phyloP scores from a whole-genome alignment of 1,140 invertebrate species.

The Bombus sibiricus region DNA sequence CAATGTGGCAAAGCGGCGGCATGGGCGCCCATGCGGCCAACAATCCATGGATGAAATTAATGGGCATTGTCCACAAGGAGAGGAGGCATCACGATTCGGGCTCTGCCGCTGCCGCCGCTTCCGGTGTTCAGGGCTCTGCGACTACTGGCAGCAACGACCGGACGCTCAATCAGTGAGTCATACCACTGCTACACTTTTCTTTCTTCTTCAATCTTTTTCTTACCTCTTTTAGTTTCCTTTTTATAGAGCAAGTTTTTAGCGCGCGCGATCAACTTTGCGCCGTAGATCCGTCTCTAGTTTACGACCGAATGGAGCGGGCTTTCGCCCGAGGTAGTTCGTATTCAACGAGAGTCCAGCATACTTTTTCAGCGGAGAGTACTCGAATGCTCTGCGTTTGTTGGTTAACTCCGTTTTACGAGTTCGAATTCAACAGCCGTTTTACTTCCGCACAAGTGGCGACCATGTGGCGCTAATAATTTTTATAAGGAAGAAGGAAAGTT shows the following conservation, averaged over 20 bases:
- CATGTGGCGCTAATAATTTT: too few species aligned
- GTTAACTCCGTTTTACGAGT: not conserved
- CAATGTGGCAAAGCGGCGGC: conserved; percentile 91
- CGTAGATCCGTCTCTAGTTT: not conserved
- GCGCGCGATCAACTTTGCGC: not conserved
- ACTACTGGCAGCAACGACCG: conserved; percentile 84
- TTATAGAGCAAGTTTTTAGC: not conserved
- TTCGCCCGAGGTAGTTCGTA: not conserved
- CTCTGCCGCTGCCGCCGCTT: conserved; percentile 81
- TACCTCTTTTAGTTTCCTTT: not conserved
- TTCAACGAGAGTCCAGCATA: too few species aligned
- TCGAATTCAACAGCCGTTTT: too few species aligned
- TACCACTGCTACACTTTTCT: not conserved
- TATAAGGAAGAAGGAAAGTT: too few species aligned
- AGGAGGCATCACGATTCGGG: conserved; percentile 85
- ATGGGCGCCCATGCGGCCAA: conserved; percentile 89
- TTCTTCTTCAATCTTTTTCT: not conserved
- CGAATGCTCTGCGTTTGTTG: not conserved
- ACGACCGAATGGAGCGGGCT: not conserved
- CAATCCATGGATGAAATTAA: conserved; percentile 92
- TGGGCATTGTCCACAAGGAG: conserved; percentile 91
- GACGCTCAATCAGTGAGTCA: conserved; percentile 86
- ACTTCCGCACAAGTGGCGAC: too few species aligned
- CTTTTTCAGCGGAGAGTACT: not conserved
- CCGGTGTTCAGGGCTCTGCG: conserved; percentile 81